These are phyloP conservation scores for Papilio dardanus DNA, from an alignment of 1,140 invertebrate species.

Conservation along the genomic window DNA sequence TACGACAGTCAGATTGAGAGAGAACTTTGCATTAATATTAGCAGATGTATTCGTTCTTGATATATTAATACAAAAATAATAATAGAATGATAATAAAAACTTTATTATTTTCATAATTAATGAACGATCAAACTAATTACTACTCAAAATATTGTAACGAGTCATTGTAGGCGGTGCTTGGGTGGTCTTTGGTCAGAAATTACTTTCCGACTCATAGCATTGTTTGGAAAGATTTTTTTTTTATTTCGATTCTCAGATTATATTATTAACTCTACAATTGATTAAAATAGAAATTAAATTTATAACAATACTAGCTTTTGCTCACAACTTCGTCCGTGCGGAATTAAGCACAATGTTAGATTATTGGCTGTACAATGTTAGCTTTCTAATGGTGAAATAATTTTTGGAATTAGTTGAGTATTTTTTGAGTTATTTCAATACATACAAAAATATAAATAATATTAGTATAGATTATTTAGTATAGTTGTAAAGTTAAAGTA, in stretches of 20 bases:
- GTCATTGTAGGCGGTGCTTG: constrained; percentile 10
- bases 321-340: no score
- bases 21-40: no score
- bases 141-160: constrained; percentile 5
- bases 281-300: not conserved
- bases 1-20: no score
- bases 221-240: not conserved
- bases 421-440: no score
- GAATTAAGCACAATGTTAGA: no score
- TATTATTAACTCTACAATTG: not conserved
- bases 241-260: not conserved
- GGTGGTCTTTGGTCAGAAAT: not conserved
- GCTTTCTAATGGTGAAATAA: no score
- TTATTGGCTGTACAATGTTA: no score
- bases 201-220: not conserved
- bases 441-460: no score
- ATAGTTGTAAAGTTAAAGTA: not conserved
- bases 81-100: not conserved
- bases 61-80: not conserved
- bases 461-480: not conserved
- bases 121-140: not conserved
- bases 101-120: not conserved
- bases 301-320: no score
- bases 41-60: no score
- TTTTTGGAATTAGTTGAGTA: no score